Evolutionary conservation across 2,888 invertebrate genomes (phyloP).

Genomic region (Ecdyonurus torrentis): DNA sequence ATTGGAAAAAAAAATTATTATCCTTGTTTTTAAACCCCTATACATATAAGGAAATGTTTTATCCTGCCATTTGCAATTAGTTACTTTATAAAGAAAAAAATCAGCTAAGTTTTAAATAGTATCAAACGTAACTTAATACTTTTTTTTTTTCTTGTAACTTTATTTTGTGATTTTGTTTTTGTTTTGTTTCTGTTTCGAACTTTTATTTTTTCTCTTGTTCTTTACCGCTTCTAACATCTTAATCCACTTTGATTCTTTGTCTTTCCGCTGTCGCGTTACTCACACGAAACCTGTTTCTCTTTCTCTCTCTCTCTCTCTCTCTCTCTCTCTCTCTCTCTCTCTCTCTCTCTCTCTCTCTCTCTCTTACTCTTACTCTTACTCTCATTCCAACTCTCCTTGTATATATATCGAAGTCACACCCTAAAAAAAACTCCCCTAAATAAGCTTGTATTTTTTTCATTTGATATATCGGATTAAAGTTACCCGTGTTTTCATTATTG

Average conservation of each 20-base stretch:
- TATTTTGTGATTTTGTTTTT: slow-evolving; percentile 12
- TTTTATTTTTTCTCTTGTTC: background rate
- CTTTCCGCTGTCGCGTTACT: background rate
- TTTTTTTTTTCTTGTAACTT: slow-evolving; percentile 20
- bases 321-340: background rate
- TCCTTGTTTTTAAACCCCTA: too few species aligned
- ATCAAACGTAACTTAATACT: slow-evolving; percentile 12
- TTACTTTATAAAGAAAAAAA: slow-evolving; percentile 5
- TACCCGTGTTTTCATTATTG: too few species aligned
- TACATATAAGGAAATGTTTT: too few species aligned
- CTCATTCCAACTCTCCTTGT: background rate
- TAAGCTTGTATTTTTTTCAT: too few species aligned
- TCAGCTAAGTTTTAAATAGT: slow-evolving; percentile 1
- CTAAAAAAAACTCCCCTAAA: too few species aligned
- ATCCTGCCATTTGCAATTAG: too few species aligned
- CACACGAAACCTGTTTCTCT: background rate
- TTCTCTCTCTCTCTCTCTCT: background rate
- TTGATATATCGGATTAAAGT: too few species aligned
- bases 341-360: background rate
- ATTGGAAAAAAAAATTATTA: too few species aligned
- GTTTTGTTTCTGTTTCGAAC: background rate
- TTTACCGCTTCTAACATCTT: background rate
- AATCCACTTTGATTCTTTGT: background rate
- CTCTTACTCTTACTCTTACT: background rate
- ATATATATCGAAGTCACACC: too few species aligned